Percentiles rank a stretch among this genome's conserved stretches.
phyloP scores from a whole-genome alignment of 2,888 invertebrate species.

The Augiades crinisus region DNA sequence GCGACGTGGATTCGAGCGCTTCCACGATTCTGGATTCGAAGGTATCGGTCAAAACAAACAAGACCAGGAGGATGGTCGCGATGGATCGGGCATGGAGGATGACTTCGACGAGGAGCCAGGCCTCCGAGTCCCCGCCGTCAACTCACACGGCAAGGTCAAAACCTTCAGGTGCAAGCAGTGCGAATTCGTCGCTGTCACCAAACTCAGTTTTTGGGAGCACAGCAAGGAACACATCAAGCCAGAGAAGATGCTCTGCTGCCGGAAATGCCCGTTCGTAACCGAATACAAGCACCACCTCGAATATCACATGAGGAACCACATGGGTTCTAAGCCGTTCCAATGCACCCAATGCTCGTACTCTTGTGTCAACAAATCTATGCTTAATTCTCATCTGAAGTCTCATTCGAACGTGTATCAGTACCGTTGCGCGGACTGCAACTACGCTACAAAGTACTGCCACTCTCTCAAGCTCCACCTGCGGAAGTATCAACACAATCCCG shows the following conservation, averaged over 20 bases:
- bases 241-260: slow-evolving; percentile 95
- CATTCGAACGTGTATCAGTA: slow-evolving; percentile 97
- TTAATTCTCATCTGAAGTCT: slow-evolving; percentile 98
- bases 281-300: slow-evolving; percentile 99
- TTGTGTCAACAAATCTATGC: slow-evolving; percentile 99
- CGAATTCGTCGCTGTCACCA: slow-evolving; percentile 90
- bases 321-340: slow-evolving; percentile 97
- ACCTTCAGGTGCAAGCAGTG: slow-evolving; percentile 97
- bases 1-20: slow-evolving; percentile 62
- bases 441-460: slow-evolving; percentile 99
- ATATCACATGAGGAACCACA: slow-evolving; percentile 97
- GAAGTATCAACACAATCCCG: slow-evolving; percentile 95
- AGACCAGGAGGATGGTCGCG: slow-evolving; percentile 69
- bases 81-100: slow-evolving; percentile 70
- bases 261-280: slow-evolving; percentile 97
- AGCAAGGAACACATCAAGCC: slow-evolving; percentile 94
- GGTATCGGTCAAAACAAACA: slow-evolving; percentile 50
- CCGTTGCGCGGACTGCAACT: slow-evolving; percentile 95
- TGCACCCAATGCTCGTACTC: slow-evolving; percentile 94
- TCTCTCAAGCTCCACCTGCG: slow-evolving; percentile 96
- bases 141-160: slow-evolving; percentile 92
- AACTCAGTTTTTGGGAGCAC: slow-evolving; percentile 97
- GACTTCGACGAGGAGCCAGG: slow-evolving; percentile 82
- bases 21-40: slow-evolving; percentile 77
- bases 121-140: slow-evolving; percentile 83